Evolutionary conservation across 2,888 invertebrate species (phyloP).

Genomic region (Drosophila robusta): DNA sequence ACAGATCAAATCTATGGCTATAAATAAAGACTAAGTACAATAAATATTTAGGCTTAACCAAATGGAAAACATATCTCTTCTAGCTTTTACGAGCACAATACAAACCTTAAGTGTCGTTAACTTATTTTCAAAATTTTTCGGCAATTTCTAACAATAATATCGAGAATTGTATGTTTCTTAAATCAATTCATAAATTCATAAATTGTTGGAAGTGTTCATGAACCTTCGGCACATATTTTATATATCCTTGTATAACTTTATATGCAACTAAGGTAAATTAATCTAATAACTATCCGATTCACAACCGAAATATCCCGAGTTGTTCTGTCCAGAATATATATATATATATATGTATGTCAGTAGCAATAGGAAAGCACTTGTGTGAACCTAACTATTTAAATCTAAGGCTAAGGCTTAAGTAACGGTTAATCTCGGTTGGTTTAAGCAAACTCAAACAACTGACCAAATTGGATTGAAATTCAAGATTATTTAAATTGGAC

Average conservation of each 20-base stretch:
- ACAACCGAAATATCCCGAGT: constrained; percentile 17
- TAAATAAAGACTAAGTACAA: constrained; percentile 46
- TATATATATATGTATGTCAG: constrained; percentile 4
- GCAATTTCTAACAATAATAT: constrained; percentile 15
- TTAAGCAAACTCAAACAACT: constrained; percentile 11
- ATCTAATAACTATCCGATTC: constrained; percentile 23
- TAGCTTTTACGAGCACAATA: constrained; percentile 57
- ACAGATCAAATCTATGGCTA: constrained; percentile 35
- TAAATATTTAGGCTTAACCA: constrained; percentile 40
- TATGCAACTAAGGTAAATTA: constrained; percentile 28
- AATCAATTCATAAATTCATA: too few relatives aligned
- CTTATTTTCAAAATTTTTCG: constrained; percentile 38
- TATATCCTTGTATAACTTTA: constrained; percentile 35
- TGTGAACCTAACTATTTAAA: constrained; percentile 16
- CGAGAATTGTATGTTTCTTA: constrained; percentile 12
- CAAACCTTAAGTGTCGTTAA: constrained; percentile 48
- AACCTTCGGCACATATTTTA: constrained; percentile 30
- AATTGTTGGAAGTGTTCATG: constrained; percentile 13
- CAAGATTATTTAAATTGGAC: constrained; percentile 36
- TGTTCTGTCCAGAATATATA: background rate
- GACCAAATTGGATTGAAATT: constrained; percentile 66
- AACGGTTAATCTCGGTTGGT: constrained; percentile 54
- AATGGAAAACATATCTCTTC: constrained; percentile 66
- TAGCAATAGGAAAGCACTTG: constrained; percentile 35
- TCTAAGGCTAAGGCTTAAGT: constrained; percentile 45